phyloP scores from a whole-genome alignment of 1,140 invertebrate species.

The Anastrepha obliqua region DNA sequence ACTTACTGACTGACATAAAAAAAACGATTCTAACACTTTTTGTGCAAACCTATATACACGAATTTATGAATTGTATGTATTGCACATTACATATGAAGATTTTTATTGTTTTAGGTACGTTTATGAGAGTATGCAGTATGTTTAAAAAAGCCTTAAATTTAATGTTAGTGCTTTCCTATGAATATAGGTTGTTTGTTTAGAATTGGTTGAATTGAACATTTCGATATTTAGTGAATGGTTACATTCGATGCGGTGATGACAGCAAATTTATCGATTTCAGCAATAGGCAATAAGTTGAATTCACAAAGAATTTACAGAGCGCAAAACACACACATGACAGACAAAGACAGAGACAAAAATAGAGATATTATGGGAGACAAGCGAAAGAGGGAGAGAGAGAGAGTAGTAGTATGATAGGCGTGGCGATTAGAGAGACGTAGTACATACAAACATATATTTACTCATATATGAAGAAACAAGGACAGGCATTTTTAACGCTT shows the following conservation, averaged over 20 bases:
- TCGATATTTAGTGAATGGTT: constrained; percentile 40
- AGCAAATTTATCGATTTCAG: background rate
- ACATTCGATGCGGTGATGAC: constrained; percentile 38
- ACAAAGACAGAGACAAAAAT: background rate
- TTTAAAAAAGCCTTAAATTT: constrained; percentile 36
- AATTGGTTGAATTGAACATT: constrained; percentile 9
- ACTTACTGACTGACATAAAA: constrained; percentile 19
- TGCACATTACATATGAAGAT: constrained; percentile 42
- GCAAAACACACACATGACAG: constrained; percentile 37
- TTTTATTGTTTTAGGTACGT: constrained; percentile 32
- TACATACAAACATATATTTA: background rate
- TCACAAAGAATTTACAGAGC: constrained; percentile 42
- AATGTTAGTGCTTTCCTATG: constrained; percentile 52
- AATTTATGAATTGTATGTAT: constrained; percentile 41
- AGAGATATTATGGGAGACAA: background rate
- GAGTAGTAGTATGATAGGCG: background rate
- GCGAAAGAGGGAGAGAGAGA: background rate
- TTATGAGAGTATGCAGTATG: constrained; percentile 19
- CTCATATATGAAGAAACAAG: background rate
- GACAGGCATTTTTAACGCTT: background rate
- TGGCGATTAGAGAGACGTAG: background rate
- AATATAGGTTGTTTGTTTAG: background rate
- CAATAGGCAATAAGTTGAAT: constrained; percentile 6
- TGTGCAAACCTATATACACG: constrained; percentile 40
- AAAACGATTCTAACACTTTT: constrained; percentile 32